phyloP scores from a whole-genome alignment of 2,113 vertebrate species.

The Globicephala melas region DNA sequence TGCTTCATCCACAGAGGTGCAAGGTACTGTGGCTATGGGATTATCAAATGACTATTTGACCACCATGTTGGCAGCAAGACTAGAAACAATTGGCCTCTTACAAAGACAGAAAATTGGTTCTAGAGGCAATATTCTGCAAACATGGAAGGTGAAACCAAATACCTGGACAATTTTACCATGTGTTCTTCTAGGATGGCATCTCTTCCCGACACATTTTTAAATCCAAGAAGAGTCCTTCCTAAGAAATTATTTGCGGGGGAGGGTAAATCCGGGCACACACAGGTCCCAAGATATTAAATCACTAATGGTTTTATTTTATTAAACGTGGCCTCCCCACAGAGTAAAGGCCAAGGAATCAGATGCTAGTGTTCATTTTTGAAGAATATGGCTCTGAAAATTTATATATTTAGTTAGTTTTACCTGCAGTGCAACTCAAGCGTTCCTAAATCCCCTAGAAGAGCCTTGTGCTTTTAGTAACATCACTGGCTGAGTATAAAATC shows the following conservation, averaged over 20 bases:
- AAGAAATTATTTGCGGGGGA: not conserved
- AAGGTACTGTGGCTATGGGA: not conserved
- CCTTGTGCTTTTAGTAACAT: not conserved
- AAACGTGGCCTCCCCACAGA: not conserved
- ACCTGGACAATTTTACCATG: not conserved
- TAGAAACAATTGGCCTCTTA: not conserved
- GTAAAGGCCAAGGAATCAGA: not conserved
- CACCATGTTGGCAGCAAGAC: not conserved
- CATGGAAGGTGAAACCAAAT: not conserved
- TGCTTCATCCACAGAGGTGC: not conserved
- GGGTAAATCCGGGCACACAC: not conserved
- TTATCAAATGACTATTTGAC: not conserved
- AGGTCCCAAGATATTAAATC: not conserved
- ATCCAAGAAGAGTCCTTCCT: not conserved
- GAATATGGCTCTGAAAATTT: slow-evolving; percentile 4
- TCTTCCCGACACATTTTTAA: not conserved
- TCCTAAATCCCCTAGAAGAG: not conserved
- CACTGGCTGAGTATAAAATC: not conserved
- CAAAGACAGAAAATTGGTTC: not conserved
- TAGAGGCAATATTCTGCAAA: not conserved
- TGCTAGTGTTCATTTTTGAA: not conserved
- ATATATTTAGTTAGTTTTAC: not conserved
- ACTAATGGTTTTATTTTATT: not conserved
- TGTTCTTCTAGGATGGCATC: not conserved
- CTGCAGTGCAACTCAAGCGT: not conserved